A percentile compares a stretch with the other conserved stretches of the same genome.
Conservation (phyloP, 2,888 invertebrate genomes). For the Apoda limacodes region DNA sequence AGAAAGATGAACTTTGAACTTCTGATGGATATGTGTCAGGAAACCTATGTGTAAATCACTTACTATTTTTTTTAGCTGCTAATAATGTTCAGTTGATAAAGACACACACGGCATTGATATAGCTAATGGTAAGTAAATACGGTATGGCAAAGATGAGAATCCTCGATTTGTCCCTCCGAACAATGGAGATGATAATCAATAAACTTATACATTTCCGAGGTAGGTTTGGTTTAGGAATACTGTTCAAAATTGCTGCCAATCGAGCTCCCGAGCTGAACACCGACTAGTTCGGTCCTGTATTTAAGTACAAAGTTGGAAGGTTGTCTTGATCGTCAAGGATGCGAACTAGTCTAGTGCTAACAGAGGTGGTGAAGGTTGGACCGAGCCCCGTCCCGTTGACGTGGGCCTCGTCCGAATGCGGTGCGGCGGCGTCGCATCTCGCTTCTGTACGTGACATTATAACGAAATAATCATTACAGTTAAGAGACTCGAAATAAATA, state of each 20-base stretch:
- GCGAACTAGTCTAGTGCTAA: constrained; percentile 24
- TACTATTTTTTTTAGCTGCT: too few relatives aligned
- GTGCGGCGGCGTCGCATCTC: constrained; percentile 64
- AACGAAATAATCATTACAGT: constrained; percentile 58
- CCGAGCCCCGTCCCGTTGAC: constrained; percentile 58
- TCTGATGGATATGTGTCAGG: too few relatives aligned
- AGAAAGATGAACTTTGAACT: too few relatives aligned
- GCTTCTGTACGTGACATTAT: constrained; percentile 41
- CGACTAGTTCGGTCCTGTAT: constrained; percentile 34
- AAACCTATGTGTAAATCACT: too few relatives aligned
- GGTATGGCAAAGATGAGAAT: too few relatives aligned
- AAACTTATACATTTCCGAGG: too few relatives aligned
- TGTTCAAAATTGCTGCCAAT: constrained; percentile 25
- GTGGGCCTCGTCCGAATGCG: constrained; percentile 60
- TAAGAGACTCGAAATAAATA: constrained; percentile 71
- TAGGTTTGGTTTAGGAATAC: too few relatives aligned
- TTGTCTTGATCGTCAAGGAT: constrained; percentile 5
- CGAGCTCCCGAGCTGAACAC: constrained; percentile 38
- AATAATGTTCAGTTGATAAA: too few relatives aligned
- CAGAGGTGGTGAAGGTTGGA: constrained; percentile 33
- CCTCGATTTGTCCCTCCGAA: too few relatives aligned
- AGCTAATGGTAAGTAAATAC: too few relatives aligned
- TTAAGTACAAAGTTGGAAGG: constrained; percentile 4
- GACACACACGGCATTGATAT: too few relatives aligned
- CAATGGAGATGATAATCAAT: too few relatives aligned